Evolutionary conservation across 2,888 invertebrate species (phyloP).

Genomic region (Dicyrtoma fusca): DNA sequence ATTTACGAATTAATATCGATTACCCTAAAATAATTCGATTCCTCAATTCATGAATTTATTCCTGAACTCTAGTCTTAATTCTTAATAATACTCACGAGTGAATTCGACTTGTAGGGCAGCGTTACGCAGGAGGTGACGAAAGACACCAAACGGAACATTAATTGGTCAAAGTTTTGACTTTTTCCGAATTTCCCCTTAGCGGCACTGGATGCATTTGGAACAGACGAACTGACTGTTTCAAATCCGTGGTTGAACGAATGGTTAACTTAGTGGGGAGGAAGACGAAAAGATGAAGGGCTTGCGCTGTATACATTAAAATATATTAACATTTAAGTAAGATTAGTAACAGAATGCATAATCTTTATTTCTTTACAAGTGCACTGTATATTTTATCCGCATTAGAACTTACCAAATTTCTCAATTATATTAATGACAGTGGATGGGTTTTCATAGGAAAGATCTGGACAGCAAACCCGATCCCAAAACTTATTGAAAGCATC

Average conservation of each 20-base stretch:
- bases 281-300: constrained; percentile 53
- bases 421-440: constrained; percentile 74
- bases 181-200: constrained; percentile 42
- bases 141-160: constrained; percentile 53
- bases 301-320: constrained; percentile 50
- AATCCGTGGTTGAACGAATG: constrained; percentile 45
- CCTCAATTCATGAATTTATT: no score
- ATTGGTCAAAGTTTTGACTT: constrained; percentile 50
- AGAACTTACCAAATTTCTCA: constrained; percentile 69
- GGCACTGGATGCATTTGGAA: constrained; percentile 15
- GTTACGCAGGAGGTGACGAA: constrained; percentile 51
- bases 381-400: no score
- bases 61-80: no score
- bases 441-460: constrained; percentile 71
- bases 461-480: constrained; percentile 68
- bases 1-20: no score
- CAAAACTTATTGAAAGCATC: constrained; percentile 76
- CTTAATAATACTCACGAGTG: background rate
- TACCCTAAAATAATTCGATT: no score
- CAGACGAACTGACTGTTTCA: constrained; percentile 5
- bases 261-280: constrained; percentile 54
- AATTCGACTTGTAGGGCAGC: constrained; percentile 47
- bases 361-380: background rate
- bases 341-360: background rate
- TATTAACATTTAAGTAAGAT: constrained; percentile 55